Conservation (phyloP, 2,113 vertebrate species). For the Mustela lutreola region DNA sequence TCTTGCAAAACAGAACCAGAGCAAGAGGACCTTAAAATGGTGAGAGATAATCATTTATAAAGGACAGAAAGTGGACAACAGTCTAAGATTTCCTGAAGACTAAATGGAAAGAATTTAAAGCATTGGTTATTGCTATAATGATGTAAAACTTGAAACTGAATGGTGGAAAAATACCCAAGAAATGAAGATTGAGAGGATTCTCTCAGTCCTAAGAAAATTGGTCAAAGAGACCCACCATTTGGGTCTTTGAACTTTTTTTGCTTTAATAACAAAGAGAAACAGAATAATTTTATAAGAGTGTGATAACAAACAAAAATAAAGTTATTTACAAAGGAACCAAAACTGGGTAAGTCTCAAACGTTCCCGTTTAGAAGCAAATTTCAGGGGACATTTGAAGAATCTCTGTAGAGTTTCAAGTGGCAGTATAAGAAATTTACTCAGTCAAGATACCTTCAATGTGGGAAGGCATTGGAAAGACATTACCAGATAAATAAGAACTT, state of each 20-base stretch:
- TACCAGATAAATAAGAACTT: background rate
- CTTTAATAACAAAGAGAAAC: slow-evolving; percentile 7
- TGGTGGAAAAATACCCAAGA: background rate
- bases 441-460: background rate
- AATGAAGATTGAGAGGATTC: background rate
- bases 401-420: background rate
- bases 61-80: background rate
- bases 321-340: background rate
- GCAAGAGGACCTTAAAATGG: background rate
- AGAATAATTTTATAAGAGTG: background rate
- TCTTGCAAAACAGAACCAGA: background rate
- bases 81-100: background rate
- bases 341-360: background rate
- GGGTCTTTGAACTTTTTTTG: background rate
- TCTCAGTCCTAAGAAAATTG: slow-evolving; percentile 16
- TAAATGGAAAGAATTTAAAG: background rate
- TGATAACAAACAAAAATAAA: background rate
- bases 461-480: background rate
- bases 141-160: background rate
- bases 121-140: background rate
- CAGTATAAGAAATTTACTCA: background rate
- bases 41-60: background rate
- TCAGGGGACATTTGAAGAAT: background rate
- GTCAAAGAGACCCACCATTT: background rate
- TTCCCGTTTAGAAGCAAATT: slow-evolving; percentile 15